phyloP scores from a whole-genome alignment of 2,888 invertebrate species.

The Microctonus hyperodae region DNA sequence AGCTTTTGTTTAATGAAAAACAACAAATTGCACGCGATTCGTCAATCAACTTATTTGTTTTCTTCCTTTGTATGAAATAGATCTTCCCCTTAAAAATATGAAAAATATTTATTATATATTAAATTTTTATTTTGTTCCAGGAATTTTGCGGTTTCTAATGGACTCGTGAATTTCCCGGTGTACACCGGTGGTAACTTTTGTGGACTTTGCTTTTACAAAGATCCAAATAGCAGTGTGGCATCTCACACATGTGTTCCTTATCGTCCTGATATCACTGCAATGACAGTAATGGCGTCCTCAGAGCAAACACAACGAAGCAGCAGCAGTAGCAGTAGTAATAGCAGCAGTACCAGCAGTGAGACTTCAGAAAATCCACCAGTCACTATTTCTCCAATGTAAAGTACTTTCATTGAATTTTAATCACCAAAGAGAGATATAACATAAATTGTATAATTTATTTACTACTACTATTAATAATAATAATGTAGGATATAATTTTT shows the following conservation, averaged over 20 bases:
- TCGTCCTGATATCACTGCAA: conserved; percentile 20
- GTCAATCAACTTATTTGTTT: conserved; percentile 30
- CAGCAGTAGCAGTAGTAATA: conserved; percentile 44
- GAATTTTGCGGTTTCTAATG: conserved; percentile 56
- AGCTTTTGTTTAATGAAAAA: background rate
- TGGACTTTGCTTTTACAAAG: conserved; percentile 53
- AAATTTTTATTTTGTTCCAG: conserved; percentile 47
- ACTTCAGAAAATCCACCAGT: conserved; percentile 47
- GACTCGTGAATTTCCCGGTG: conserved; percentile 51
- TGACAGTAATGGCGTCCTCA: conserved; percentile 4
- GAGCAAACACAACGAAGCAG: conserved; percentile 17
- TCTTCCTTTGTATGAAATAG: background rate
- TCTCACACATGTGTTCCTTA: conserved; percentile 43
- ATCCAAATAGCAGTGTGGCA: conserved; percentile 40
- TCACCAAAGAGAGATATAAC: background rate
- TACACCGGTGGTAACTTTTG: conserved; percentile 49
- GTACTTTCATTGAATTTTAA: background rate
- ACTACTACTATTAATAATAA: background rate
- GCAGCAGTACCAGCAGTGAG: conserved; percentile 47
- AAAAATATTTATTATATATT: too few species aligned
- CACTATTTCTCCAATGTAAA: conserved; percentile 41
- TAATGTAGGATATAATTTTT: background rate
- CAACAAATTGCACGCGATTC: conserved; percentile 35
- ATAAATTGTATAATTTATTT: background rate
- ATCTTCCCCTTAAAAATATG: background rate